Evolutionary conservation across 2,888 invertebrate genomes (phyloP).

Genomic region (Pammene aurita): DNA sequence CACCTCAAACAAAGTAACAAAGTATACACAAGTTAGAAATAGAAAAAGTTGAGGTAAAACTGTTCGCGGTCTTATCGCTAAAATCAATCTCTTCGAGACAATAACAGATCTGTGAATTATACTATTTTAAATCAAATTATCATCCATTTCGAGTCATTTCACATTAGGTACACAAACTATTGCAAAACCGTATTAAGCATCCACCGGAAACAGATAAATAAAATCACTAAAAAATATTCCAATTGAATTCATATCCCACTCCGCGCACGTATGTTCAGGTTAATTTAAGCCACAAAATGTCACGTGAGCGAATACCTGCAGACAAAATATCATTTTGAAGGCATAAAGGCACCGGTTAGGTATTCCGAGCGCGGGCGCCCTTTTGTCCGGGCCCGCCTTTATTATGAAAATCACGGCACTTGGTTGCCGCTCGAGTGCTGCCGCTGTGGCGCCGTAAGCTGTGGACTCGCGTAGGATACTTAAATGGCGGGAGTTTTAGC

Average conservation of each 20-base stretch:
- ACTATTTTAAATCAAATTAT: no score
- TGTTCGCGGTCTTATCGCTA: no score
- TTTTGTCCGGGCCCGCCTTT: constrained; percentile 50
- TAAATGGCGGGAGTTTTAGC: constrained; percentile 1
- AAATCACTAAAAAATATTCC: constrained; percentile 16
- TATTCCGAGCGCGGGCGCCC: constrained; percentile 49
- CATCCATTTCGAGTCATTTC: no score
- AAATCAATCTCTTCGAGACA: no score
- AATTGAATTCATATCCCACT: constrained; percentile 33
- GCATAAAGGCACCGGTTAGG: constrained; percentile 51
- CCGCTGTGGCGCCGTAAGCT: constrained; percentile 30
- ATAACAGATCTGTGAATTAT: no score
- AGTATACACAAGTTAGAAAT: no score
- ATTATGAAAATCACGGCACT: constrained; percentile 49
- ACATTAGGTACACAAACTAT: no score
- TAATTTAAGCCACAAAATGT: constrained; percentile 44
- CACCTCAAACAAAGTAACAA: no score
- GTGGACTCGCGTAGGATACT: constrained; percentile 13
- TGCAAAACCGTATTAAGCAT: no score
- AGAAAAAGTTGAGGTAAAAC: no score
- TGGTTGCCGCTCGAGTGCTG: constrained; percentile 39
- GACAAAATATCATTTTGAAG: constrained; percentile 54
- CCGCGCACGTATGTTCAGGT: constrained; percentile 38
- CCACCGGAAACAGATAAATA: constrained; percentile 18
- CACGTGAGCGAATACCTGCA: constrained; percentile 50